Percentiles rank a stretch among this genome's conserved stretches.
phyloP scores from a whole-genome alignment of 2,888 invertebrate genomes.

The Marronus borbonicus region DNA sequence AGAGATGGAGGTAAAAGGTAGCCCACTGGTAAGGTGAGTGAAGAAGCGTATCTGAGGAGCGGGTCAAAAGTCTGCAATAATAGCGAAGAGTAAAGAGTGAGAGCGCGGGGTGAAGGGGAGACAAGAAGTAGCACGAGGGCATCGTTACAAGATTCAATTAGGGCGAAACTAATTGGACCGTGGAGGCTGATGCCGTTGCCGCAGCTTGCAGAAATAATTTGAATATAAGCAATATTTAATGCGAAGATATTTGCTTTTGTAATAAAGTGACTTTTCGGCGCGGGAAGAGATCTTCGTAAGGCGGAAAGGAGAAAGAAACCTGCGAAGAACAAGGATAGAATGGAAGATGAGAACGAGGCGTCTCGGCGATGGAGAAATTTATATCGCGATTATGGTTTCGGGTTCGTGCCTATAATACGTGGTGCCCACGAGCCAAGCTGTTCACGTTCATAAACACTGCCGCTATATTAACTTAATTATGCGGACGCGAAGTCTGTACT shows the following conservation, averaged over 20 bases:
- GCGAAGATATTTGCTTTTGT: conserved; percentile 67
- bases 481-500: conserved; percentile 46
- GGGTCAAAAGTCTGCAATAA: conserved; percentile 35
- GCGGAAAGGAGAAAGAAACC: conserved; percentile 28
- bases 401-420: conserved; percentile 63
- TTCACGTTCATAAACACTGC: conserved; percentile 59
- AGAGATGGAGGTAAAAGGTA: background rate
- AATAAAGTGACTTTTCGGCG: conserved; percentile 62
- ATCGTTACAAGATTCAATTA: conserved; percentile 68
- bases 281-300: conserved; percentile 5
- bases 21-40: background rate
- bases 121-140: conserved; percentile 54
- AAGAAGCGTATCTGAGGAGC: conserved; percentile 13
- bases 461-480: conserved; percentile 60
- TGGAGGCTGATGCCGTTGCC: conserved; percentile 56
- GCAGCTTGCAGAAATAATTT: conserved; percentile 65
- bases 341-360: conserved; percentile 38
- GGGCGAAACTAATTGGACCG: conserved; percentile 66
- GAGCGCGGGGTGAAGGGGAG: background rate
- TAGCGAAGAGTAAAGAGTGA: conserved; percentile 48
- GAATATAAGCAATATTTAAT: conserved; percentile 70
- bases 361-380: conserved; percentile 59
- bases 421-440: conserved; percentile 55
- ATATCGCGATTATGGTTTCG: conserved; percentile 66
- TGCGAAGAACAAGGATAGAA: conserved; percentile 49